Evolutionary conservation across 2,113 vertebrate genomes (phyloP).

Genomic region (Notarius quadriscutis): DNA sequence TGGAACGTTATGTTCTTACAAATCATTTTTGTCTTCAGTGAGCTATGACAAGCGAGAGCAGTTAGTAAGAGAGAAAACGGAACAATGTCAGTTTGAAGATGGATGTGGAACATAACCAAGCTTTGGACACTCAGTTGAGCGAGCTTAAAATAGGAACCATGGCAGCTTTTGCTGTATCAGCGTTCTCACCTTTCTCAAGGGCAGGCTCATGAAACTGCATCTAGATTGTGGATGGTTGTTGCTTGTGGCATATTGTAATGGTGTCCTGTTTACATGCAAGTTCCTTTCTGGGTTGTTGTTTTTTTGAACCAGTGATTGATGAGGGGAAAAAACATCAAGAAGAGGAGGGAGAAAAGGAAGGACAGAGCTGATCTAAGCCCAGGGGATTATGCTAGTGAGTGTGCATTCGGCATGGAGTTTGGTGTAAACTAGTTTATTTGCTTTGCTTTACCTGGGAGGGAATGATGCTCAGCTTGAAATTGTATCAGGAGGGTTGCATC

Average conservation of each 20-base stretch:
- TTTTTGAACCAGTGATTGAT: slow-evolving; percentile 42
- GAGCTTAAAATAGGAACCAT: slow-evolving; percentile 9
- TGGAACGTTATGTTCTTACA: slow-evolving; percentile 26
- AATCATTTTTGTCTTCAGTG: slow-evolving; percentile 26
- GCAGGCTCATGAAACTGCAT: neutral
- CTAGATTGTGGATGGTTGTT: neutral
- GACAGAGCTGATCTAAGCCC: slow-evolving; percentile 10
- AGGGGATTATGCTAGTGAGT: neutral
- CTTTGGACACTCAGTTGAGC: neutral
- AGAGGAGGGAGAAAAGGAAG: slow-evolving; percentile 12
- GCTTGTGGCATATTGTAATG: slow-evolving; percentile 24
- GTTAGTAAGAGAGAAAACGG: neutral
- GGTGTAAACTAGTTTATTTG: slow-evolving; percentile 9
- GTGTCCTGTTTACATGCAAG: slow-evolving; percentile 29
- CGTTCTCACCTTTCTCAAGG: slow-evolving; percentile 3
- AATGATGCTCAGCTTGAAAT: slow-evolving; percentile 9
- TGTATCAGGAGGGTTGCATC: slow-evolving; percentile 4
- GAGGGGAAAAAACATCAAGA: slow-evolving; percentile 9
- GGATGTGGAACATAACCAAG: neutral
- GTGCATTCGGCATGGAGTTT: slow-evolving; percentile 6
- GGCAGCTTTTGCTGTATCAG: slow-evolving; percentile 18
- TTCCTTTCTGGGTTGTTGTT: slow-evolving; percentile 34
- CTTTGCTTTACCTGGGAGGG: neutral
- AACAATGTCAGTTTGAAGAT: slow-evolving; percentile 6
- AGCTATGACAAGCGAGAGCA: neutral